Base-by-base conservation (phyloP, 1,140 invertebrate species). In the Bombyx mandarina region DNA sequence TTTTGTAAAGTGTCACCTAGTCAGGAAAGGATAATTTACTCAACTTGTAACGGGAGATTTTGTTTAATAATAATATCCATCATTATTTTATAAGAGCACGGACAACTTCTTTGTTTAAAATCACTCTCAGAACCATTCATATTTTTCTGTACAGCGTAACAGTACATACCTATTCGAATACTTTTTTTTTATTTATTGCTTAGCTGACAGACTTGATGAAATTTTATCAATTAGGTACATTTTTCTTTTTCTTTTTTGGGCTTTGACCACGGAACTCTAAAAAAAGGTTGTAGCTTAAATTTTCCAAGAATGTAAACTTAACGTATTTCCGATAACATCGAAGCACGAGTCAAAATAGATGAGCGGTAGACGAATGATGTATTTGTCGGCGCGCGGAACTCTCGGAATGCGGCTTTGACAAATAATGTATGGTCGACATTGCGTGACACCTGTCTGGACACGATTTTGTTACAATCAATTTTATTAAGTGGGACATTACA, bases 391-490 rank as follows among this genome's bases (percentile, higher is more conserved):
- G 45, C 8, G 26, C 26, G 45, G 44, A 45, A 68, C 62, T 61
- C 54, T 1, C 47, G 49, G 60, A 58, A 63, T 62, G 60, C 44
- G 56, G 45, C 55, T 62, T 63, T 69, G 70, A 73, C 71, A 73
- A 71, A 71, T 74, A 54, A 74, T 56, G 62, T 66, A 73, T 69
- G 61, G 49, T 50, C 57, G 46, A 42, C 56, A 46, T 51, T 47
- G 45, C 43, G 48, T 67, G 73, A 73, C 73, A 67, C 64, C 59
- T 73, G 73, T 71, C 73, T 22, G 12, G 49, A 42, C 22, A 35
- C 47, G 57, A 57, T 61, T 58, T 60, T 54, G 50, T 62, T 65
- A 63, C 61, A 70, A 73, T 71, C 71, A 75, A 71, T 72, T 67
- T 43, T 44, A 53, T 5, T n/a, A 10, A 53, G 9, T 53, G 18